Base-by-base conservation (phyloP, 2,888 invertebrate species). In the Melieria crassipennis region DNA sequence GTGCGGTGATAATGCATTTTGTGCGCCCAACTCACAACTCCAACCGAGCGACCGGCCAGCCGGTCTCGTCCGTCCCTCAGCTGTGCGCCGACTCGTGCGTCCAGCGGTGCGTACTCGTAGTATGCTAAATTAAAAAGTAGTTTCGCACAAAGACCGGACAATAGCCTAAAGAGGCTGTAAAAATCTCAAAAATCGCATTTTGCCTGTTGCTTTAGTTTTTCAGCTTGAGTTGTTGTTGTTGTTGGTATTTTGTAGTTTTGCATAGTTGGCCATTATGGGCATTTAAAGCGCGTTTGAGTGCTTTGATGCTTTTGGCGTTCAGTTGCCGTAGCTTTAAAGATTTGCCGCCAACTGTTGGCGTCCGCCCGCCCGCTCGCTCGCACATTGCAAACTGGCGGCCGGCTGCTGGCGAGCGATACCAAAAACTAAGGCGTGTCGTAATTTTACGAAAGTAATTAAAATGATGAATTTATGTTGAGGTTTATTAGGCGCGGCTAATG, bases 401-500 rank as follows among this genome's bases (percentile, higher is more conserved):
- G 30, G 30, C 30, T 30, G 30, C 30, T 30, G 30, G 30, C 30
- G 30, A 30, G 30, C 30, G 30, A 30, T 30, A 30, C 30, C 30
- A 30, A 30, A 66, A 60, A 58, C 50, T 66, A 61, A 30, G 67
- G 67, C 67, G 67, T 67, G 60, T 45, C 67, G 67, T 61, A 67
- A 67, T 67, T 67, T 67, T 16, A 67, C 67, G 50, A 63, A 69
- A 71, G 73, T 71, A 73, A 74, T 77, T 75, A 74, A 74, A 72
- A 68, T 72, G 72, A 74, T 72, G 72, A 72, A 74, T 72, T 74
- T 72, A 74, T 72, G 73, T 67, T 71, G 63, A 74, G 63, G 64
- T 69, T 72, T 69, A 72, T 65, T 70, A 69, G 62, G 68, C 67
- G 67, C 57, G 48, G 45, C 67, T 71, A 71, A 70, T 61, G 65